A percentile compares a stretch with the other conserved stretches of the same genome.
Conservation (phyloP, 2,888 invertebrate species). For the Blastobasis adustella region DNA sequence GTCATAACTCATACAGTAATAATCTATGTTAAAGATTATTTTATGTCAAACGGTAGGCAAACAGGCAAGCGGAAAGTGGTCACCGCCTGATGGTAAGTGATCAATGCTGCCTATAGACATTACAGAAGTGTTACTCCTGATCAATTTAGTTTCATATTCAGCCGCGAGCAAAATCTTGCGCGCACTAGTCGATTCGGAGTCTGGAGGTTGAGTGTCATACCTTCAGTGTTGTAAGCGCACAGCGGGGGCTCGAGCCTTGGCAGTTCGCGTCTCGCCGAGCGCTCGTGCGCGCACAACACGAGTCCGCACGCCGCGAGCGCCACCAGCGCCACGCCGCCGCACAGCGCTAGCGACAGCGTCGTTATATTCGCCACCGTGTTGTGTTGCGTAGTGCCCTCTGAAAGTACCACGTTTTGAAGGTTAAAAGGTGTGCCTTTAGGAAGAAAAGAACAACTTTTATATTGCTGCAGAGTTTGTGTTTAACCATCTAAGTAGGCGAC, state of each 20-base stretch:
- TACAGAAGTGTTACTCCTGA: no score
- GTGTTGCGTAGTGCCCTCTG: slow-evolving; percentile 24
- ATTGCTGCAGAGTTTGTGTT: no score
- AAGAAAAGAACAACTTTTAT: not conserved
- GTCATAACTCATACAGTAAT: no score
- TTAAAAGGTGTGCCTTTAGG: not conserved
- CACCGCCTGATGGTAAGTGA: no score
- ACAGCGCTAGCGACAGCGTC: slow-evolving; percentile 51
- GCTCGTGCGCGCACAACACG: slow-evolving; percentile 60
- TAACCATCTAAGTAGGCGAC: no score
- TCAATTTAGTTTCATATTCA: no score
- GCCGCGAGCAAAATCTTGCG: no score
- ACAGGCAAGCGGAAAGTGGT: no score
- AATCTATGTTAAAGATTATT: no score
- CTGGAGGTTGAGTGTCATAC: slow-evolving; percentile 19
- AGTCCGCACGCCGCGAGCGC: slow-evolving; percentile 65
- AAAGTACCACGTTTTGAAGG: not conserved
- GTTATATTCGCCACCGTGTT: slow-evolving; percentile 57
- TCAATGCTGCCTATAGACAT: no score
- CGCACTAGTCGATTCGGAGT: no score
- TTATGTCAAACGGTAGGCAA: no score
- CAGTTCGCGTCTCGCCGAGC: slow-evolving; percentile 31
- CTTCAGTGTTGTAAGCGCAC: slow-evolving; percentile 61
- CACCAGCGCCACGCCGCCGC: slow-evolving; percentile 59
- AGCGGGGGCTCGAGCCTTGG: slow-evolving; percentile 41